Evolutionary conservation across 2,113 vertebrate species (phyloP), one percentile per base, ranked within the genome.

Genomic region (Phalacrocorax carbo): DNA sequence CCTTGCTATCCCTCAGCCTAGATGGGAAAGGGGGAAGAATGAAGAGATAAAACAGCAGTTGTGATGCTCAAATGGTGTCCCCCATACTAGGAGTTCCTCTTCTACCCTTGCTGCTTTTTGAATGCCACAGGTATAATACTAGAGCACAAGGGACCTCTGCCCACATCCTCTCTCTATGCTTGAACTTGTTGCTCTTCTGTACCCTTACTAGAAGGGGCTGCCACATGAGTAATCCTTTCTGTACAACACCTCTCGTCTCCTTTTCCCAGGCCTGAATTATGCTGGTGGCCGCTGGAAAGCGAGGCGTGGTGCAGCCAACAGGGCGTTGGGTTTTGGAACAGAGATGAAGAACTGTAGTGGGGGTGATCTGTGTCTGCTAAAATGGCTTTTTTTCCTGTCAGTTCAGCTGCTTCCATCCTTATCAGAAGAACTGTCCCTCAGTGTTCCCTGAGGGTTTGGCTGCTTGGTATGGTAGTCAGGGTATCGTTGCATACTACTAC

Each of bases 401-500:
- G 5, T 22, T 54, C 22, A 36, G 25, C 27, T 68, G 19, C 42
- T 42, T 68, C 20, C 7, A 4, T 42, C 6, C 15, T 30, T 9
- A 9, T 3, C 25, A 36, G 15, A 54, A 49, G 25, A 68, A 27
- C 13, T n/a, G 30, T 72, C 34, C 60, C 20, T 68, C 8, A 7
- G 1, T 8, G 57, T 10, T 78, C 9, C 40, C 26, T 40, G 15
- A 60, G 44, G 15, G 25, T 22, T 68, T 51, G 30, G 9, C 26
- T 58, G 8, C 14, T 88, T 48, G 58, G 4, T 57, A 18, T 4
- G 11, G 34, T 13, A 20, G 14, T 42, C 30, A 58, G 30, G 19
- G 22, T 54, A 15, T 20, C 0, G 3, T 16, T 40, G 34, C 16
- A 7, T 22, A 7, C 18, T 34, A 7, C 26, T 44, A 3, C 12